These are phyloP conservation scores for Leptinotarsa juncta DNA, from an alignment of 2,888 invertebrate genomes.

Conservation along the genomic window DNA sequence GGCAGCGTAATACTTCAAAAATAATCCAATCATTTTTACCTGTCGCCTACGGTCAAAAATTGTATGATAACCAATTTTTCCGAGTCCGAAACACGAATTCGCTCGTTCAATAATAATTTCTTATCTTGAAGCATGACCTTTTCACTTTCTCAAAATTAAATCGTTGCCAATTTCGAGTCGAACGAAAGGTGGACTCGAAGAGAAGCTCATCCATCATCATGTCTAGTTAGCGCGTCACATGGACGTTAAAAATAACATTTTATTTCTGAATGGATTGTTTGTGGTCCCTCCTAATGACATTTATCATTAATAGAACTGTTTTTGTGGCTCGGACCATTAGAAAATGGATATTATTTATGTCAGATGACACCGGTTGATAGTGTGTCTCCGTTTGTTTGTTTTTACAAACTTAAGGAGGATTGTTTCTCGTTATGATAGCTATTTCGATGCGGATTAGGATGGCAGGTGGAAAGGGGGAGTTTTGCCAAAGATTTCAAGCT, in stretches of 20 bases:
- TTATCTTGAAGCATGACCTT: constrained; percentile 1
- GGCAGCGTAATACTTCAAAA: too few species aligned
- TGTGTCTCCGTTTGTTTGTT: constrained; percentile 45
- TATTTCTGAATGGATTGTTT: constrained; percentile 45
- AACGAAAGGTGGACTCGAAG: constrained; percentile 21
- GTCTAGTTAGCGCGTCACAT: constrained; percentile 52
- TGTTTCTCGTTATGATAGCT: constrained; percentile 12
- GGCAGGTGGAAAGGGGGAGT: not conserved
- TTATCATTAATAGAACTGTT: constrained; percentile 44
- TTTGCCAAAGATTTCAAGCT: not conserved
- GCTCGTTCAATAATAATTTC: not conserved
- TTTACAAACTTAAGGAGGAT: constrained; percentile 31
- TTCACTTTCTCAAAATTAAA: constrained; percentile 25
- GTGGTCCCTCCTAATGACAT: constrained; percentile 48
- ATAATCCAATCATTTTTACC: too few species aligned
- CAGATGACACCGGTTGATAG: constrained; percentile 46
- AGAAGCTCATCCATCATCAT: constrained; percentile 48
- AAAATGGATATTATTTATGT: constrained; percentile 48
- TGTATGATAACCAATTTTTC: not conserved
- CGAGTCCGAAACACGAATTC: not conserved
- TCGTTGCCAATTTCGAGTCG: constrained; percentile 37
- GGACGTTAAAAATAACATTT: constrained; percentile 48
- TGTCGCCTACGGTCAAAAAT: not conserved
- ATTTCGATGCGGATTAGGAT: constrained; percentile 6
- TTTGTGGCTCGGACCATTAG: constrained; percentile 42